Evolutionary conservation across 2,797 vertebrate genomes (phyloP), one percentile per base, ranked within the genome.

Genomic region (Mus caroli): DNA sequence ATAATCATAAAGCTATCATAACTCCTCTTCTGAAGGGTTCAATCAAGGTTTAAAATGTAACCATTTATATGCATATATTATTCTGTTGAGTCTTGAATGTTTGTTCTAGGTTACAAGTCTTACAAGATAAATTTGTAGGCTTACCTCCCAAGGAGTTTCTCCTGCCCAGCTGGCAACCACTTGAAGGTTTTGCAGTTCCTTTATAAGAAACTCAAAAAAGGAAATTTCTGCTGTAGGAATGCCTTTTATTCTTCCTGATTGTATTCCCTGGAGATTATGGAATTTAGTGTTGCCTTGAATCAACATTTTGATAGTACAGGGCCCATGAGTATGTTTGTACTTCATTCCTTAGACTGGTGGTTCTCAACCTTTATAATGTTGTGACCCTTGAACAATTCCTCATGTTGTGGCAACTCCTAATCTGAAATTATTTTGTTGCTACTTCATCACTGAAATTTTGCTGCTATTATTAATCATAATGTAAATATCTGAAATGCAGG

Each of bases 11-110:
- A 87, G 46, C n/a, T 67, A 31, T 60, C 64, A 83, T 92, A 82
- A 93, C 73, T 95, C 9, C 56, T 93, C 95, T 93, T 91, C 34
- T 80, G 52, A 94, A 14, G 52, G 40, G 88, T 90, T 77, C 8
- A 96, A 93, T 75, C 9, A 88, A 90, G 4, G 1, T 84, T 96
- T 96, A 87, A 80, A 96, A 88, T 85, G 75, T 88, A 58, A 60
- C 79, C 2, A 8, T 87, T 96, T 83, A 54, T 71, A 76, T 52
- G 4, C 40, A 46, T 50, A 34, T 64, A 46, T 90, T 54, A n/a
- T 90, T 69, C 52, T 54, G 31, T 88, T 37, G 60, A 69, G 43
- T n/a, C 13, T 56, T 34, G 43, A 77, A 3, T 3, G 3, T 58
- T 88, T 37, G 10, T 40, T 67, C 28, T 40, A 43, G 5, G 19